Evolutionary conservation across 2,888 invertebrate species (phyloP), one percentile per base, ranked within the genome.

Genomic region (Spatulosminthurus flaviceps): DNA sequence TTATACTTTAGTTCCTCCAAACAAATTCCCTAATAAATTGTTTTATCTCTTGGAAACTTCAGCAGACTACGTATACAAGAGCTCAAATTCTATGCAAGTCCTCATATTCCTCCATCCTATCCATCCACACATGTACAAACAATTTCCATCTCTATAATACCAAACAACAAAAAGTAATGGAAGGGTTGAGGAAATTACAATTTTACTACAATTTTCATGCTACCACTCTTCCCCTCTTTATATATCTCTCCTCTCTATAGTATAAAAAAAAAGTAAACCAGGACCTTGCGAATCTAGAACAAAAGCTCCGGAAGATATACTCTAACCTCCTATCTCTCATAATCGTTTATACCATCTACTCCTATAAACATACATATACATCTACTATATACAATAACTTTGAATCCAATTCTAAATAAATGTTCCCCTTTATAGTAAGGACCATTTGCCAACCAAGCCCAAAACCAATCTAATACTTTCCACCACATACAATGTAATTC

Each of bases 291-390:
- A 22, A 64, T 9, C 24, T 64, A 64, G 64, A 64, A 64, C 64
- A 64, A 64, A 64, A 64, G 64, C 24, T 64, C 64, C 64, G 64
- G 64, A 64, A 64, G 64, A 64, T 7, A n/a, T n/a, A n/a, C n/a
- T 24, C 64, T 64, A 22, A 51, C 5, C 7, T 51, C 2, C 51
- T 51, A 51, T 51, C 51, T 51, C 51, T 51, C 16, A 51, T 51
- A 51, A 51, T 51, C 51, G 51, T 51, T 51, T 51, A n/a, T n/a
- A 51, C 51, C 51, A 51, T 51, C 51, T 11, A 2, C n/a, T n/a
- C n/a, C n/a, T n/a, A n/a, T n/a, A n/a, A n/a, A n/a, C n/a, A n/a
- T n/a, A n/a, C n/a, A n/a, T n/a, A n/a, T n/a, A n/a, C n/a, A n/a
- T n/a, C n/a, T n/a, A n/a, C n/a, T n/a, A 51, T 19, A 4, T n/a